A percentile compares a stretch with the other conserved stretches of the same genome.
Conservation (phyloP, 1,140 invertebrate species). For the Drosophila ficusphila region DNA sequence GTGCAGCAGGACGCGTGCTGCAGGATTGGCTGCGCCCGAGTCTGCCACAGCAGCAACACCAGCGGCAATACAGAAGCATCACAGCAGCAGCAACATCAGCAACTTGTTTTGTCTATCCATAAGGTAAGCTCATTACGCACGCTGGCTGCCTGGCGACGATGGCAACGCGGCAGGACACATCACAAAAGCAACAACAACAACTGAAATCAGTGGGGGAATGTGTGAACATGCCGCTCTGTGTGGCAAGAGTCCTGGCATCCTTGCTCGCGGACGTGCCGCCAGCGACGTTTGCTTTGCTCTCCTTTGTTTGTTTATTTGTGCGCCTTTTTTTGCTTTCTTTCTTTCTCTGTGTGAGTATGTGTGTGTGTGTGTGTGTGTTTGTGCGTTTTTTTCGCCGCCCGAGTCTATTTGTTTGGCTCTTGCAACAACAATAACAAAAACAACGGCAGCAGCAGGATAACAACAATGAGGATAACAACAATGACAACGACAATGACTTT, state of each 20-base stretch:
- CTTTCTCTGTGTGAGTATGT: slow-evolving; percentile 3
- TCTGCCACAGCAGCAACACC: slow-evolving; percentile 14
- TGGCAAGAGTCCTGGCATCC: slow-evolving; percentile 33
- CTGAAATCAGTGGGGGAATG: neutral
- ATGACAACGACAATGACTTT: slow-evolving; percentile 76
- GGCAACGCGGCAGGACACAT: slow-evolving; percentile 40
- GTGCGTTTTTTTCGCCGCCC: slow-evolving; percentile 36
- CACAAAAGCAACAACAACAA: too few relatives aligned
- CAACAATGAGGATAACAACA: slow-evolving; percentile 75
- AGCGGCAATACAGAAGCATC: slow-evolving; percentile 19
- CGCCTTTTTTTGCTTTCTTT: slow-evolving; percentile 38
- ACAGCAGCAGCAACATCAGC: slow-evolving; percentile 28
- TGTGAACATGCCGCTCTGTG: neutral
- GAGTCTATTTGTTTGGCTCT: slow-evolving; percentile 57
- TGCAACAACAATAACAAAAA: slow-evolving; percentile 30
- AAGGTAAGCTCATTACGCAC: slow-evolving; percentile 77
- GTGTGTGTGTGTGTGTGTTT: slow-evolving; percentile 5
- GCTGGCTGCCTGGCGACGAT: slow-evolving; percentile 51
- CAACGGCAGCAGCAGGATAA: slow-evolving; percentile 38
- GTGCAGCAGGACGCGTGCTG: slow-evolving; percentile 69
- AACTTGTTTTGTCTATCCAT: slow-evolving; percentile 64
- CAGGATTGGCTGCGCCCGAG: slow-evolving; percentile 56
- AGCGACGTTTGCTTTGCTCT: slow-evolving; percentile 72
- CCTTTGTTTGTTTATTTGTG: slow-evolving; percentile 75
- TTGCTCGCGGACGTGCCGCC: slow-evolving; percentile 72